These are phyloP conservation scores for Hemicrepidius hirtus DNA, from an alignment of 2,888 invertebrate genomes.

Conservation along the genomic window DNA sequence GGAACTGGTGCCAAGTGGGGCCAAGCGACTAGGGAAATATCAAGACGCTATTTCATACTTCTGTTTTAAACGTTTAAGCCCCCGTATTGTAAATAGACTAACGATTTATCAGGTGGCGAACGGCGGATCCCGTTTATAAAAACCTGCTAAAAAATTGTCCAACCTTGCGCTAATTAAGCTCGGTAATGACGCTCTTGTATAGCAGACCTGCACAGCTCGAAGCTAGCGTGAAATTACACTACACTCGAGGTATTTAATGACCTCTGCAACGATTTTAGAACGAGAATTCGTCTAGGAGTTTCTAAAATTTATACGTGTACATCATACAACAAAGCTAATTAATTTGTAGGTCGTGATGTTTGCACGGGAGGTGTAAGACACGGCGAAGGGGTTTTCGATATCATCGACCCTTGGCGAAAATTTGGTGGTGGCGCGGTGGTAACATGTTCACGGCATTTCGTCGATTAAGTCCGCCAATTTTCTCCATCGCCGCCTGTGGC, in stretches of 20 bases:
- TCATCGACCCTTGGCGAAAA: slow-evolving; percentile 11
- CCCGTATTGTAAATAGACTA: slow-evolving; percentile 13
- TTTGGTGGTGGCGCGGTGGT: slow-evolving; percentile 45
- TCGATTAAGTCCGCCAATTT: slow-evolving; percentile 65
- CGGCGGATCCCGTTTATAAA: not conserved
- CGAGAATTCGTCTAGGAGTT: slow-evolving; percentile 39
- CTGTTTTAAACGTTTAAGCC: slow-evolving; percentile 57
- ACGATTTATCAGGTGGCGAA: not conserved
- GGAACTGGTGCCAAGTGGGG: slow-evolving; percentile 67
- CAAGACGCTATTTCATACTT: slow-evolving; percentile 64
- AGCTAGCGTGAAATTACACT: slow-evolving; percentile 59
- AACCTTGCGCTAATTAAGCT: slow-evolving; percentile 53
- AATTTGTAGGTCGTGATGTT: slow-evolving; percentile 37
- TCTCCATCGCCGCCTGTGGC: slow-evolving; percentile 64
- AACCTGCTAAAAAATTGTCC: slow-evolving; percentile 14
- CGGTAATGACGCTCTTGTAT: slow-evolving; percentile 54
- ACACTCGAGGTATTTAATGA: slow-evolving; percentile 59
- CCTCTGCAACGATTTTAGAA: slow-evolving; percentile 55
- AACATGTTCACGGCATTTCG: slow-evolving; percentile 56
- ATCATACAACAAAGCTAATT: slow-evolving; percentile 48
- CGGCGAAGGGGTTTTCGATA: not conserved
- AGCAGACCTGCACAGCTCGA: slow-evolving; percentile 45
- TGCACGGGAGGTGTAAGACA: slow-evolving; percentile 2
- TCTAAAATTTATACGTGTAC: slow-evolving; percentile 44
- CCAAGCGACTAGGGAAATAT: slow-evolving; percentile 63